Base-by-base conservation (phyloP, 2,113 vertebrate genomes). In the Antennarius striatus region DNA sequence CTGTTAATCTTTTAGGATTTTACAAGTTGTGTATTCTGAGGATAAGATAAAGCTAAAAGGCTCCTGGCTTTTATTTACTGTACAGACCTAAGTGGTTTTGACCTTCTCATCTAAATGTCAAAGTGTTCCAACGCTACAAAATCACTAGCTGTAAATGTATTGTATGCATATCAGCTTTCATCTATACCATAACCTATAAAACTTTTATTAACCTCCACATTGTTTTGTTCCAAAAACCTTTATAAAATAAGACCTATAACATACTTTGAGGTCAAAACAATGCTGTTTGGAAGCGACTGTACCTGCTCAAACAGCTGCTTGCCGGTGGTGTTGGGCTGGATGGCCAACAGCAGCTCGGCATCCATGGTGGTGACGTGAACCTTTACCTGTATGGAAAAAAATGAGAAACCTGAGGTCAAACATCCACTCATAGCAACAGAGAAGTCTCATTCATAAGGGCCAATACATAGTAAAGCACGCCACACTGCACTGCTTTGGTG, bases 231-330 rank as follows among this genome's bases (percentile, higher is more conserved):
- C 22, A 40, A 40, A 40, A 40, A 7, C 39, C 1, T 22, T 1
- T 22, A 22, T 22, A 22, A 22, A 22, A 22, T 22, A 22, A 22
- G 1, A 22, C 22, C 22, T 36, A 36, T 36, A 36, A 36, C 4
- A 36, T 36, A 7, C 32, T 36, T 36, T 7, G 2, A 45, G 28
- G 13, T 53, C 10, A 53, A 10, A 30, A 16, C 16, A 8, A 4
- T 28, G 58, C 40, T 17, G 64, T 46, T 11, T 3, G 16, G 22
- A 39, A 22, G 32, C 55, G 45, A 39, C 48, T 13, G 4, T 81
- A 93, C 97, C 97, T 99, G 97, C 68, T 99, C 97, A 80, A 98
- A 98, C 29, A 99, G 94, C 88, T 98, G 96, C 42, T 98, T 98
- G 77, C 97, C 97, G 0, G 94, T 97, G 57, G 96, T 98, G 71